Base-by-base conservation (phyloP, 2,797 vertebrate genomes). In the Buphagus erythrorhynchus region DNA sequence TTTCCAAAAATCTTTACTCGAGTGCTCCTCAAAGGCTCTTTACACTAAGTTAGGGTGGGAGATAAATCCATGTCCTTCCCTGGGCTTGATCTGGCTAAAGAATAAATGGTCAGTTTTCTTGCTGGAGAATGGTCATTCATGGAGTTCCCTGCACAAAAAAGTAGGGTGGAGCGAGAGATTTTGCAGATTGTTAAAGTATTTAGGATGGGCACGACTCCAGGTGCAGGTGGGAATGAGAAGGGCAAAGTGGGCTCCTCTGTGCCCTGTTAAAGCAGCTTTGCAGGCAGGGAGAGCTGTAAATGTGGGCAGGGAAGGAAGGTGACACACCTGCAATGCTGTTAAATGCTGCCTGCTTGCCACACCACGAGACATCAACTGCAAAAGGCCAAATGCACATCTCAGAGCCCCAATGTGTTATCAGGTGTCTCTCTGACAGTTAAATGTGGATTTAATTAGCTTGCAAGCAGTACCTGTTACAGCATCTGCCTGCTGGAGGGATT, bases 401-500 rank as follows among this genome's bases (percentile, higher is more conserved):
- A 0, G 33, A 82, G 96, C 63, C 96, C 94, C 94, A 83, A 94
- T 14, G 95, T 92, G 96, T 97, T 6, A 40, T 15, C 97, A 97
- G 81, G 97, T 97, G 59, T 87, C 93, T 94, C 88, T 78, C 95
- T 97, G 97, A 93, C 93, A 93, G 94, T 96, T 95, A 82, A 97
- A 96, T 79, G 81, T 97, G 97, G 97, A 86, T 96, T 98, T 98
- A 97, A 97, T 98, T 97, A 97, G 78, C 84, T 79, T 1, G 12
- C 96, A 93, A 97, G 86, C 66, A 67, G 95, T 96, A 91, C 97
- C 96, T 96, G 94, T 97, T 95, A 95, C 92, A 93, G 94, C 96
- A 95, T 95, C 94, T 85, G 36, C 92, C 97, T 97, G 97, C 97
- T 98, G 97, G 95, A 97, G 97, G 97, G 97, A 93, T 97, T 98